Evolutionary conservation across 64 coral and sea anemone species (phyloP), one percentile per base, ranked within the genome.

Genomic region (Actinia tenebrosa): DNA sequence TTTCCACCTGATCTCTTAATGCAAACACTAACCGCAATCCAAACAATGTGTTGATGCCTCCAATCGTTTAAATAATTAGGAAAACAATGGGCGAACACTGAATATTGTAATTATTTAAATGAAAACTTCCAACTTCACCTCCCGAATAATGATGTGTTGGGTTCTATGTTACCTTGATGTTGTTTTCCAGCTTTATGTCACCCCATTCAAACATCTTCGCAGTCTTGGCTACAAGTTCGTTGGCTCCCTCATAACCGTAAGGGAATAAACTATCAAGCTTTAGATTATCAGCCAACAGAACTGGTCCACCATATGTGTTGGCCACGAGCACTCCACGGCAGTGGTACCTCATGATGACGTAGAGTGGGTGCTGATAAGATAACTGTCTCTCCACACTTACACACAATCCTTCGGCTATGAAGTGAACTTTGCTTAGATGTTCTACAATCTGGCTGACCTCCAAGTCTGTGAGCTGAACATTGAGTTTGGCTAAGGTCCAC

Each of bases 401-500:
- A 44, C 93, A 94, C 16, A 94, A 83, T 46, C 89, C 83, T 53
- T 94, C 93, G 53, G 88, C 80, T 5, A 91, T 59, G 44, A 69
- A 84, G 71, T 94, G 93, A 20, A 89, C 89, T 64, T 94, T 84
- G 4, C 78, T 50, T 13, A 94, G 93, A 77, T 94, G 93, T 56
- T 94, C 93, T 44, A 94, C 89, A 11, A 88, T 79, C 75, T 94
- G 93, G 43, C 69, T 46, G 42, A 88, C 71, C 11, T 86, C 89
- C n/a, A 78, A 43, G 44, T 94, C 93, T 19, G 93, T 88, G 7
- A 94, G 26, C 47, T 94, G 93, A 0, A 91, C 84, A 64, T 94
- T 94, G 0, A 94, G 68, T 71, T 94, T 94, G 8, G 93, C 89
- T 15, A 94, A 17, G 10, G 77, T 84, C 93, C 93, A 94, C 63